Evolutionary conservation across 92 coral and sea anemone species (phyloP), one percentile per base, ranked within the genome.

Genomic region (Plumapathes pennacea): DNA sequence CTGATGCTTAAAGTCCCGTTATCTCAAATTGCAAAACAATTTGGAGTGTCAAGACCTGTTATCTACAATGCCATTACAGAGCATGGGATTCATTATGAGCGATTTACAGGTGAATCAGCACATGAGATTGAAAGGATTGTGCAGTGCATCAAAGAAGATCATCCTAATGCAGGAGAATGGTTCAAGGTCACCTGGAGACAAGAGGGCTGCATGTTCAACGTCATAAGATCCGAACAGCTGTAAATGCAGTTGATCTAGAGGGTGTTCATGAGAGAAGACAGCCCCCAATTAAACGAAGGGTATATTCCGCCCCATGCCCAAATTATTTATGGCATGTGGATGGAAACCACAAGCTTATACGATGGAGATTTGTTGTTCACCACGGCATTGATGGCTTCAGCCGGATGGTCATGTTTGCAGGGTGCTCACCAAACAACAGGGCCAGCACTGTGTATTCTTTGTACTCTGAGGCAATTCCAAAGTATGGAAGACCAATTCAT

Each of bases 141-240:
- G 9, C 8, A 7, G n/a, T 8, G n/a, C 8, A n/a, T 34, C 8
- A 34, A 34, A 34, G 9, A 34, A 34, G n/a, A 34, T 34, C 62
- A 65, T 28, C 72, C 62, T 13, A 48, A 65, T 34, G 74, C 74
- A 27, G 74, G 64, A 30, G 74, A 67, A 67, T 67, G 64, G 48
- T 67, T 4, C 26, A 23, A 46, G 75, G 75, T 32, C 64, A 55
- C 27, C 41, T 55, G 31, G 22, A 64, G 53, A 64, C 75, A 10
- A 55, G 36, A 25, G 75, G 65, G 40, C 15, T 67, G 10, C 74
- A 54, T 32, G 54, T 67, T 7, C 64, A 67, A 43, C 54, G 64
- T 2, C 17, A 31, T 27, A 53, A 51, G 44, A 51, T 54, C 14
- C 18, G 74, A 25, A 23, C 20, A 19, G 50, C 73, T 21, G 43